Evolutionary conservation across 2,113 vertebrate species (phyloP), one percentile per base, ranked within the genome.

Genomic region (Myotis lucifugus): DNA sequence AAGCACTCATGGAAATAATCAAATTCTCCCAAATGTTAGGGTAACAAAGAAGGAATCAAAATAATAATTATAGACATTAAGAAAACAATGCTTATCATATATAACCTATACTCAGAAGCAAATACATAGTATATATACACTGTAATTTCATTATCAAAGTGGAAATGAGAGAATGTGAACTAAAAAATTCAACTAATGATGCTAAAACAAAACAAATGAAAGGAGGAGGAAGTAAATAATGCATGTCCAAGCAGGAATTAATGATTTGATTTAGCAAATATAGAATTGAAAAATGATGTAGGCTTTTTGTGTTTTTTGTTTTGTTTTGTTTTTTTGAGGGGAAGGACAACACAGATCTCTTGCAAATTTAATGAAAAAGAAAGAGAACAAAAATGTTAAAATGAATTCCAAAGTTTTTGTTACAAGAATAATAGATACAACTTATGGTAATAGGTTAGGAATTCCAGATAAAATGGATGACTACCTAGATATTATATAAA

Each of bases 41-140:
- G 21, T 79, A 85, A 46, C 23, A 69, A 52, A 83, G 25, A 81
- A 83, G 19, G 79, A 88, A 81, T 89, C 29, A 89, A 76, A 93
- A 40, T 72, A n/a, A 14, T 32, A 74, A 37, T 6, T 88, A 64
- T 34, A 67, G 54, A 59, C 23, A 59, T 46, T 54, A 78, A 64
- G n/a, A 84, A 18, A 52, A 72, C 9, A 85, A 52, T 88, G 42
- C 19, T 74, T 50, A 61, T 69, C 21, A 23, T 42, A 8, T 21
- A 34, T 46, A 52, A 67, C 7, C 8, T 32, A 4, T 73, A 25
- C 8, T 72, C 64, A 79, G 52, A 95, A 56, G 59, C 23, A 90
- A 90, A 37, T 25, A n/a, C 4, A 27, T 23, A 84, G 11, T 27
- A 61, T 59, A 7, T 54, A 13, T 79, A 18, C 25, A 52, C 89